Evolutionary conservation across 30 jellyfish, hydroid and myxozoan species (phyloP), one percentile per base, ranked within the genome.

Genomic region (Clytia hemisphaerica): DNA sequence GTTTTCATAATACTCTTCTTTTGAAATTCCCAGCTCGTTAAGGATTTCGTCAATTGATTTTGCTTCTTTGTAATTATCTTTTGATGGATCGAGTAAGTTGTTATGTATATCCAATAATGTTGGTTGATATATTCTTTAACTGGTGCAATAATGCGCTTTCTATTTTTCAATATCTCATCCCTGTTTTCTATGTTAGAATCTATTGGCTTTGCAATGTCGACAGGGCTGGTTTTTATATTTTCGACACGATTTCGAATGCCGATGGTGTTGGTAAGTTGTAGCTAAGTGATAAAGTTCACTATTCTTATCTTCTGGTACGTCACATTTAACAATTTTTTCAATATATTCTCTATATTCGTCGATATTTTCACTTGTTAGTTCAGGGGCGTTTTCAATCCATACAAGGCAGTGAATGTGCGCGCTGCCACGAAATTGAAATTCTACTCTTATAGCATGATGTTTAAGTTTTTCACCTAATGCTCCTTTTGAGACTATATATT

Each of bases 371-470:
- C 24, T 25, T 2, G 78, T 21, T 33, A 65, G 38, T 19, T n/a
- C 9, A 9, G 78, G 78, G 37, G 78, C 78, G 32, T 65, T 46
- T 25, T 42, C 68, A 5, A 65, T 69, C 78, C 78, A 65, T 12
- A 65, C 35, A 21, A 65, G 44, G 31, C 70, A 65, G 69, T 37
- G 78, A 65, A 65, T 40, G 27, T 37, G 78, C 37, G 78, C 70
- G 28, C 76, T 63, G n/a, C 76, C 76, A 30, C 76, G 60, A 4
- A 63, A 69, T 22, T 31, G 76, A 24, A 63, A 63, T 65, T 65
- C 78, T 34, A 65, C 72, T 19, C 78, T 4, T 33, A 69, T 69
- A n/a, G 82, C 82, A 69, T 45, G 49, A 60, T 53, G 72, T 34
- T 14, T 45, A 2, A 69, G 77, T 45, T 69, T 69, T n/a, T n/a